Evolutionary conservation across 2,113 vertebrate genomes (phyloP).

Genomic region (Macquaria ambigua): DNA sequence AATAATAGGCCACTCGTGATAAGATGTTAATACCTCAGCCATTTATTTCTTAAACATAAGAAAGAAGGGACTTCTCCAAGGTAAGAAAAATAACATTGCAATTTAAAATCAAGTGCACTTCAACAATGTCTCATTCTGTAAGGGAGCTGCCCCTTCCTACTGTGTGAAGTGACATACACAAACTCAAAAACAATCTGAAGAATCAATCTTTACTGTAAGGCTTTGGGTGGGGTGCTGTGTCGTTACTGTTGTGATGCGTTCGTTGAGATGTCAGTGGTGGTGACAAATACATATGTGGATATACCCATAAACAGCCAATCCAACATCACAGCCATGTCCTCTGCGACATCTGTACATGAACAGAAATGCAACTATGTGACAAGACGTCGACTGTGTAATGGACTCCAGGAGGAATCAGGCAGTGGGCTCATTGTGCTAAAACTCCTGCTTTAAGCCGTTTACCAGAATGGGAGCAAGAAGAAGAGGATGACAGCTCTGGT

Average conservation of each 20-base stretch:
- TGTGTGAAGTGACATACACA: conserved; percentile 76
- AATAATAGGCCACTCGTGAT: conserved; percentile 22
- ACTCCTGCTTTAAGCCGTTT: conserved; percentile 45
- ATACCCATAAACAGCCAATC: conserved; percentile 27
- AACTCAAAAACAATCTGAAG: conserved; percentile 73
- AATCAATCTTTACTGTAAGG: conserved; percentile 80
- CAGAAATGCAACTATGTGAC: conserved; percentile 40
- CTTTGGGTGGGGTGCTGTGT: conserved; percentile 82
- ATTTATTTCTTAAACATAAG: conserved; percentile 86
- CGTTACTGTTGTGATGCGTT: conserved; percentile 47
- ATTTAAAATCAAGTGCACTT: conserved; percentile 87
- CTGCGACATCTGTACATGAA: conserved; percentile 37
- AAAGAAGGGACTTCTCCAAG: conserved; percentile 79
- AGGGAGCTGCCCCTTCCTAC: conserved; percentile 66
- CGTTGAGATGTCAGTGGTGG: conserved; percentile 17
- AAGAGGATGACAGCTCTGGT: conserved; percentile 32
- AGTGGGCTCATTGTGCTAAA: conserved; percentile 75
- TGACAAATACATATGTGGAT: background rate
- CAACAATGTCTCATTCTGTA: conserved; percentile 70
- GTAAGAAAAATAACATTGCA: conserved; percentile 83
- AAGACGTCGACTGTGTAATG: conserved; percentile 14
- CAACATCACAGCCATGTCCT: conserved; percentile 42
- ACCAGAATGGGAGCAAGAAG: conserved; percentile 28
- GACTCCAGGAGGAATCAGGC: conserved; percentile 61
- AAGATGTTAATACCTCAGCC: conserved; percentile 69